These are phyloP conservation scores for Clarias pachynema DNA, from an alignment of 2,797 vertebrate genomes.

Conservation along the genomic window DNA sequence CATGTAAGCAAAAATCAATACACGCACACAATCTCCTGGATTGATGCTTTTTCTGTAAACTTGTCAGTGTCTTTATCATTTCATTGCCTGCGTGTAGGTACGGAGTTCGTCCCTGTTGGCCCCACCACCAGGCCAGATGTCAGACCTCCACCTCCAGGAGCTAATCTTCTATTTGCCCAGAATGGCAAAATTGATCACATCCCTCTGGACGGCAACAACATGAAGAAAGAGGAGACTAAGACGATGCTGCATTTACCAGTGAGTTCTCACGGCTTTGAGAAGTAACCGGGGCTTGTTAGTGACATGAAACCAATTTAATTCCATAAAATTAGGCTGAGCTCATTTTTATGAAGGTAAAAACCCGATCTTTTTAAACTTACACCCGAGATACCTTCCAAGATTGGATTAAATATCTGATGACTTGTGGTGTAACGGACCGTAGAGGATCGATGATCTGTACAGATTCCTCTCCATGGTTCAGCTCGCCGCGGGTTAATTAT, in stretches of 20 bases:
- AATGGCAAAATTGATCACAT: constrained; percentile 88
- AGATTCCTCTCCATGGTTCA: too few relatives aligned
- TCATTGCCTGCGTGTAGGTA: constrained; percentile 66
- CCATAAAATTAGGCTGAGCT: not conserved
- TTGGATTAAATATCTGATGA: not conserved
- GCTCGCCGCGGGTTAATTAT: too few relatives aligned
- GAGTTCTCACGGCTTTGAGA: constrained; percentile 61
- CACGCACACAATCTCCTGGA: not conserved
- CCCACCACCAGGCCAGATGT: constrained; percentile 82
- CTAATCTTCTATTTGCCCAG: constrained; percentile 88
- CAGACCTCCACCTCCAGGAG: constrained; percentile 79
- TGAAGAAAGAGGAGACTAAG: constrained; percentile 80
- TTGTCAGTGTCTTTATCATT: not conserved
- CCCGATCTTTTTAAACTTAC: not conserved
- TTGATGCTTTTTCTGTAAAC: not conserved
- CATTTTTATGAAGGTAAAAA: not conserved
- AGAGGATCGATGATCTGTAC: too few relatives aligned
- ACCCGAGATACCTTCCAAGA: not conserved
- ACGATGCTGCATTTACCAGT: constrained; percentile 86
- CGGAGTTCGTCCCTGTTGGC: constrained; percentile 75
- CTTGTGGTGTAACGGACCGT: not conserved
- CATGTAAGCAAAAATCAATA: constrained; percentile 78
- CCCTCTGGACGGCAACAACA: constrained; percentile 79
- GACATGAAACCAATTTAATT: not conserved
- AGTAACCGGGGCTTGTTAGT: not conserved